phyloP scores from a whole-genome alignment of 2,888 invertebrate genomes.

The Molorchus minor region DNA sequence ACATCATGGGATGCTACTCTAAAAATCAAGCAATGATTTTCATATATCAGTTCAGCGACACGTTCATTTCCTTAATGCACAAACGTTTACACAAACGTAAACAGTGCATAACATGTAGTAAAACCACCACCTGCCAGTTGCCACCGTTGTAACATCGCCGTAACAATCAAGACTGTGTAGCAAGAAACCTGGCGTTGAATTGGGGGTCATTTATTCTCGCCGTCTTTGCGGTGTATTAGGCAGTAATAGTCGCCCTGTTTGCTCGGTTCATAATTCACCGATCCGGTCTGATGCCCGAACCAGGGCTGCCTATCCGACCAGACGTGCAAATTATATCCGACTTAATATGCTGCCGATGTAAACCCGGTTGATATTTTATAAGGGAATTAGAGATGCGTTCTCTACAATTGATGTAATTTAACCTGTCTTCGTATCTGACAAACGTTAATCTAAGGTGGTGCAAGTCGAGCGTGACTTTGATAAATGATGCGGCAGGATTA shows the following conservation, averaged over 20 bases:
- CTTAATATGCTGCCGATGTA: conserved; percentile 7
- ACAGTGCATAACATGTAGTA: too few relatives aligned
- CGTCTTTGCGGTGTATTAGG: conserved; percentile 1
- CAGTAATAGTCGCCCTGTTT: conserved; percentile 7
- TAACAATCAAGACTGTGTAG: not conserved
- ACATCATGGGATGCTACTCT: too few relatives aligned
- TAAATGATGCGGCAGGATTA: too few relatives aligned
- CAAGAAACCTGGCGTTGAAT: not conserved
- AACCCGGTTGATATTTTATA: conserved; percentile 1
- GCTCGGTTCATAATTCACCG: conserved; percentile 10
- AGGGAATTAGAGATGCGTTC: not conserved
- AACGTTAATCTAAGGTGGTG: not conserved
- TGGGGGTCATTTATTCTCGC: not conserved
- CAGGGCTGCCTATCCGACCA: not conserved
- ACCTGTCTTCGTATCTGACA: not conserved
- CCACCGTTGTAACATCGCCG: not conserved
- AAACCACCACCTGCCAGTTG: not conserved
- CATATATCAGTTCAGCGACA: too few relatives aligned
- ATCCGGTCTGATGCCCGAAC: not conserved
- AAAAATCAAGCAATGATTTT: too few relatives aligned
- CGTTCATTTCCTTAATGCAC: too few relatives aligned
- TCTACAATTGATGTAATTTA: not conserved
- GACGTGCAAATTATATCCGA: conserved; percentile 3
- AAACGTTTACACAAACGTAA: too few relatives aligned
- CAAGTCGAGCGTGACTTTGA: too few relatives aligned